phyloP scores from a whole-genome alignment of 2,888 invertebrate genomes.

The Reticulitermes lucifugus region DNA sequence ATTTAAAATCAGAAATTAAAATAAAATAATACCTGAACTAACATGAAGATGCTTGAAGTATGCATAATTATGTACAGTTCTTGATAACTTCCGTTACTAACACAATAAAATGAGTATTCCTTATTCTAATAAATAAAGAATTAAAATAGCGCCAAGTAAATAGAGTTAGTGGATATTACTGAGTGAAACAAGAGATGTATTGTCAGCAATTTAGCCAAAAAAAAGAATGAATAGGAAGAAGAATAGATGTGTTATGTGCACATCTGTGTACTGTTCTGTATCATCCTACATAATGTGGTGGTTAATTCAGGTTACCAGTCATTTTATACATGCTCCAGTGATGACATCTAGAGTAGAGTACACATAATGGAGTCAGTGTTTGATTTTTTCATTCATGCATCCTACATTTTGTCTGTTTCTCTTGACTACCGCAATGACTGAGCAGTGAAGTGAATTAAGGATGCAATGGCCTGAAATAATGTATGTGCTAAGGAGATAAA shows the following conservation, averaged over 20 bases:
- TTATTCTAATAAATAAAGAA: neutral
- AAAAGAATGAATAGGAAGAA: neutral
- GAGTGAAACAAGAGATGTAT: slow-evolving; percentile 15
- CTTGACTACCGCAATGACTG: neutral
- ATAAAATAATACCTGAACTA: neutral
- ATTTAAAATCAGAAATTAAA: neutral
- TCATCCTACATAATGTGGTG: neutral
- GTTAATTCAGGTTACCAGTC: slow-evolving; percentile 22
- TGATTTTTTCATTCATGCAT: neutral
- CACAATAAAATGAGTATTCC: slow-evolving; percentile 16
- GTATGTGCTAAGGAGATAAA: neutral
- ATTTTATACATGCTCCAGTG: slow-evolving; percentile 27
- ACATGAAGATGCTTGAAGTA: slow-evolving; percentile 13
- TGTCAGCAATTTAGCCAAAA: neutral
- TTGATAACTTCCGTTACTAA: slow-evolving; percentile 13
- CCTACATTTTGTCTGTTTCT: slow-evolving; percentile 7
- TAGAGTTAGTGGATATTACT: neutral
- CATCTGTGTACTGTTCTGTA: slow-evolving; percentile 16
- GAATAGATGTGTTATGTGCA: slow-evolving; percentile 18
- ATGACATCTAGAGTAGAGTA: neutral
- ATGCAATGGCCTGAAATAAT: neutral
- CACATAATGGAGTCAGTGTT: slow-evolving; percentile 14
- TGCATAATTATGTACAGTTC: slow-evolving; percentile 16
- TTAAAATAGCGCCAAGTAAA: neutral
- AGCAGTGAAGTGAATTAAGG: neutral